These are phyloP conservation scores for Solea senegalensis DNA, from an alignment of 2,113 vertebrate species.

Conservation along the genomic window DNA sequence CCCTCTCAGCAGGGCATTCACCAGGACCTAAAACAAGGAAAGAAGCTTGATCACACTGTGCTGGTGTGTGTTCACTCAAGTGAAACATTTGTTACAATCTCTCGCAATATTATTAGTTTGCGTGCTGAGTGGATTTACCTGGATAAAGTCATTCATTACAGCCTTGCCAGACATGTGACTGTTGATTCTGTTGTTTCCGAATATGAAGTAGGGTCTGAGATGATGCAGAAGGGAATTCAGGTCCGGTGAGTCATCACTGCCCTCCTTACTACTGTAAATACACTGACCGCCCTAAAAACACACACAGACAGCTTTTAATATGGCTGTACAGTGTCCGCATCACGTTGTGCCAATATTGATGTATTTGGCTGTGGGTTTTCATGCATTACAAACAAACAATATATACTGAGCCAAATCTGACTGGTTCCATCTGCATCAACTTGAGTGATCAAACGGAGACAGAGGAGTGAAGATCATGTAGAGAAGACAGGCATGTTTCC, in stretches of 20 bases:
- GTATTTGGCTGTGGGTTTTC: too few species aligned
- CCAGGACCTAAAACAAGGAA: constrained; percentile 78
- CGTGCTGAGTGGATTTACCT: constrained; percentile 48
- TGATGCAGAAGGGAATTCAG: constrained; percentile 87
- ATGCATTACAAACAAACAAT: too few species aligned
- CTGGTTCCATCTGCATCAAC: too few species aligned
- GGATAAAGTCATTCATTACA: constrained; percentile 90
- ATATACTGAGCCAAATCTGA: too few species aligned
- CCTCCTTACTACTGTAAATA: constrained; percentile 92
- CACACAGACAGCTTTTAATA: background rate
- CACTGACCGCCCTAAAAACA: constrained; percentile 89
- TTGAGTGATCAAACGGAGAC: too few species aligned
- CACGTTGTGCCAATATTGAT: too few species aligned
- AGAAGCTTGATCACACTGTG: background rate
- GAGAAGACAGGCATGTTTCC: too few species aligned
- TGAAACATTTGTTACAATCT: too few species aligned
- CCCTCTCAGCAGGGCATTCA: constrained; percentile 85
- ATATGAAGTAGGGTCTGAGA: constrained; percentile 91
- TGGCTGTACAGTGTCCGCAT: background rate
- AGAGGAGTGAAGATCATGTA: too few species aligned
- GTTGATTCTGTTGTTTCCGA: constrained; percentile 83
- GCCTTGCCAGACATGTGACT: constrained; percentile 85
- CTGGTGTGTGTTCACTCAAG: background rate
- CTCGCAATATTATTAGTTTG: too few species aligned
- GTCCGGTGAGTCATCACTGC: constrained; percentile 85